Evolutionary conservation across 2,113 vertebrate genomes (phyloP).

Genomic region (Argyrosomus japonicus): DNA sequence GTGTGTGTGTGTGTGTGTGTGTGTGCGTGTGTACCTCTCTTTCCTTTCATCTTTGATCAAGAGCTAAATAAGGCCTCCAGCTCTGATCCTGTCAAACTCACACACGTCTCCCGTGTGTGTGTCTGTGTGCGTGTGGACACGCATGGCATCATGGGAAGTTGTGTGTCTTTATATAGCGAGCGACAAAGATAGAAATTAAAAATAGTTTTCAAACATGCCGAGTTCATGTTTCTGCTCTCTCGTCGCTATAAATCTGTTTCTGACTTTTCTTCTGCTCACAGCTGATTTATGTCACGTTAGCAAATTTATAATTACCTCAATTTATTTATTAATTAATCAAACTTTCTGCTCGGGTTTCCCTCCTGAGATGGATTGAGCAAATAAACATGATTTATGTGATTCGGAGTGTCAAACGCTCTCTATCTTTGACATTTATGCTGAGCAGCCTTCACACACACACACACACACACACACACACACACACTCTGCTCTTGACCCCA

Average conservation of each 20-base stretch:
- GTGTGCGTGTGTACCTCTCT: conserved; percentile 6
- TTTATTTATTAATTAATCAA: no score
- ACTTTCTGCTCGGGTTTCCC: no score
- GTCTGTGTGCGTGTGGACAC: background rate
- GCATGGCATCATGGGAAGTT: background rate
- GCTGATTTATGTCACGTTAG: background rate
- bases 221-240: no score
- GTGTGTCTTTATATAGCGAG: background rate
- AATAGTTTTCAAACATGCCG: no score
- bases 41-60: conserved; percentile 29
- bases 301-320: no score
- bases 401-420: background rate
- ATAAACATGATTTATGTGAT: background rate
- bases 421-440: background rate
- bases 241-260: no score
- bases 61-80: conserved; percentile 1
- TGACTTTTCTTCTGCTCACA: no score
- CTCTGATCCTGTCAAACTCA: conserved; percentile 20
- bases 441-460: background rate
- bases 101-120: background rate
- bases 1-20: conserved; percentile 11
- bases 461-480: background rate
- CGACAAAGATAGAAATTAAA: no score
- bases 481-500: background rate
- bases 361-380: background rate